Conservation (phyloP, 2,113 vertebrate species). For the Nibea coibor region DNA sequence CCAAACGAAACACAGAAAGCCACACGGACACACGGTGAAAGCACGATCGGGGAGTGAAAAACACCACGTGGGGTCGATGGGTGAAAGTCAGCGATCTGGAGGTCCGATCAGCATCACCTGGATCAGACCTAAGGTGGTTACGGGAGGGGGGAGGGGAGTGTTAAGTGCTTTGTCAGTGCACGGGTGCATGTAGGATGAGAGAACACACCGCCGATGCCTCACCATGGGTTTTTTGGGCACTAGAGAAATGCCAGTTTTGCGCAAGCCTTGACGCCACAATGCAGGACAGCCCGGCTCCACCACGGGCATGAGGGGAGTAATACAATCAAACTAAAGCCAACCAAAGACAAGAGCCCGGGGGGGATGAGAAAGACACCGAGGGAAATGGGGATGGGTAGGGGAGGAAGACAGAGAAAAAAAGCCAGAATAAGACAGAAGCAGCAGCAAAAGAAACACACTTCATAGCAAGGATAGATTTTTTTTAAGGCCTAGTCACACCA, state of each 20-base stretch:
- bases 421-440: conserved; percentile 73
- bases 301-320: conserved; percentile 91
- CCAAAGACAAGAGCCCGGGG: conserved; percentile 88
- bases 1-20: conserved; percentile 37
- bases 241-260: conserved; percentile 99
- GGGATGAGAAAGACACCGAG: conserved; percentile 68
- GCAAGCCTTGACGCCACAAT: conserved; percentile 99
- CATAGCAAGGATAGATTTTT: conserved; percentile 54
- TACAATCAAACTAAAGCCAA: conserved; percentile 97
- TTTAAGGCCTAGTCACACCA: conserved; percentile 62
- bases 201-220: conserved; percentile 88
- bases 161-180: conserved; percentile 61
- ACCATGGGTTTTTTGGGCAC: conserved; percentile 96
- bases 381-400: conserved; percentile 18
- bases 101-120: conserved; percentile 28
- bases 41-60: conserved; percentile 43
- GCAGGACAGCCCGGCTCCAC: conserved; percentile 94
- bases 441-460: conserved; percentile 78
- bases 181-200: conserved; percentile 58
- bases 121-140: conserved; percentile 43
- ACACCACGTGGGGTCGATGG: conserved; percentile 57
- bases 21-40: conserved; percentile 50
- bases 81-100: conserved; percentile 38
- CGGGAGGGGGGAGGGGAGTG: not conserved
- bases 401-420: conserved; percentile 48